Base-by-base conservation (phyloP, 2,113 vertebrate species). In the Chrysochloris asiatica region DNA sequence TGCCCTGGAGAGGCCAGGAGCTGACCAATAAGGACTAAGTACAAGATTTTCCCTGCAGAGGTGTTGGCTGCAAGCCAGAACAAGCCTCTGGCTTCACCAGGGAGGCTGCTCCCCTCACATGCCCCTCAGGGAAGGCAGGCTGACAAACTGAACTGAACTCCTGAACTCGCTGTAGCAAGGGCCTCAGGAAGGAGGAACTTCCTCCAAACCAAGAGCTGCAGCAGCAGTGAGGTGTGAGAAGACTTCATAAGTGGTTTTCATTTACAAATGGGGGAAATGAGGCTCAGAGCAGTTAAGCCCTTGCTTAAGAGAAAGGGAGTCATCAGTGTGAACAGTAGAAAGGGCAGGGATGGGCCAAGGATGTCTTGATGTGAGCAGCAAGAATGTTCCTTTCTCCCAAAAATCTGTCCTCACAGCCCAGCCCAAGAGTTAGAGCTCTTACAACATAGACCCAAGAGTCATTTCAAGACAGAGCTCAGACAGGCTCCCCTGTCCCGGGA, bases 401-500 rank as follows among this genome's bases (percentile, higher is more conserved):
- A 63, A 54, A 3, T 26, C 45, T 26, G 48, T 30, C 28, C n/a
- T 72, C 45, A 36, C 9, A 8, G 9, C 21, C 7, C 22, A 24
- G 43, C 28, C 65, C 0, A 0, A 75, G 4, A 86, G n/a, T 50
- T 52, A 36, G 75, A 76, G 69, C 45, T 71, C 83, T 75, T 16
- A 28, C 56, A 48, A 47, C 8, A 47, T 5, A 72, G 71, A 78
- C 22, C 61, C 0, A 0, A 56, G 0, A 1, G 47, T 17, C 41
- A 10, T 45, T 52, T 65, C 67, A 56, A 48, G 17, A 33, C 48
- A 82, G 33, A 41, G 11, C 30, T 48, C 65, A 22, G 7, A 3
- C 41, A 48, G 9, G 33, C 5, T 8, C 3, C 21, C 67, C 78
- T 26, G 50, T 26, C 41, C 43, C 4, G 8, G 65, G 1, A 75